A percentile compares a stretch with the other conserved stretches of the same genome.
Conservation (phyloP, 2,113 vertebrate species). For the Sterrhoptilus dennistouni region DNA sequence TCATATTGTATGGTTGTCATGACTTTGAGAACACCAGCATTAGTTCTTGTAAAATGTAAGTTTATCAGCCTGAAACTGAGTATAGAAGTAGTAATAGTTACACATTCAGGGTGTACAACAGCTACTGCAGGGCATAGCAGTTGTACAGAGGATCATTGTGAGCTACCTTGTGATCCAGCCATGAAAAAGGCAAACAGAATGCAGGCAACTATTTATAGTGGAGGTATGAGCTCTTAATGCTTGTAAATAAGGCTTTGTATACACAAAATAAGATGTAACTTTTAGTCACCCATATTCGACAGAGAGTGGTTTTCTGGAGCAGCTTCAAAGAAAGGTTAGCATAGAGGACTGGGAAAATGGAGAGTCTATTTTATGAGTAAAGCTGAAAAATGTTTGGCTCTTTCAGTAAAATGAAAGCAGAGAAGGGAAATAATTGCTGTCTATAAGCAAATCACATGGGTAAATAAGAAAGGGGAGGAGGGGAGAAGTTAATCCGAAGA, state of each 20-base stretch:
- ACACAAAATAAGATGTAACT: conserved; percentile 60
- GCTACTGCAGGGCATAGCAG: neutral
- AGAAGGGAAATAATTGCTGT: neutral
- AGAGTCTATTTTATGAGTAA: neutral
- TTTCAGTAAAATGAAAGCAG: neutral
- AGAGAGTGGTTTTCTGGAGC: conserved; percentile 12
- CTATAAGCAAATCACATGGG: neutral
- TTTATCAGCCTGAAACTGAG: neutral
- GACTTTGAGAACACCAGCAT: neutral
- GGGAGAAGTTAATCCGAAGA: neutral
- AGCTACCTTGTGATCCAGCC: conserved; percentile 35
- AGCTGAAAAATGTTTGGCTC: neutral
- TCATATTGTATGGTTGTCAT: neutral
- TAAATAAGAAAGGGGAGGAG: neutral
- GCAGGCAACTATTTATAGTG: conserved; percentile 44
- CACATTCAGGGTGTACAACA: neutral
- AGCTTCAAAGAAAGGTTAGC: conserved; percentile 59
- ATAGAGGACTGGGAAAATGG: neutral
- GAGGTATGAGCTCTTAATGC: conserved; percentile 19
- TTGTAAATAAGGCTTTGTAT: conserved; percentile 55
- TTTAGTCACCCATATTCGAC: conserved; percentile 16
- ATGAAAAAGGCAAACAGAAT: conserved; percentile 28
- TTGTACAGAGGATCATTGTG: conserved; percentile 40
- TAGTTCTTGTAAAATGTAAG: neutral
- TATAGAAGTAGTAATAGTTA: neutral